Base-by-base conservation (phyloP, 2,797 vertebrate species). In the Carduelis carduelis region DNA sequence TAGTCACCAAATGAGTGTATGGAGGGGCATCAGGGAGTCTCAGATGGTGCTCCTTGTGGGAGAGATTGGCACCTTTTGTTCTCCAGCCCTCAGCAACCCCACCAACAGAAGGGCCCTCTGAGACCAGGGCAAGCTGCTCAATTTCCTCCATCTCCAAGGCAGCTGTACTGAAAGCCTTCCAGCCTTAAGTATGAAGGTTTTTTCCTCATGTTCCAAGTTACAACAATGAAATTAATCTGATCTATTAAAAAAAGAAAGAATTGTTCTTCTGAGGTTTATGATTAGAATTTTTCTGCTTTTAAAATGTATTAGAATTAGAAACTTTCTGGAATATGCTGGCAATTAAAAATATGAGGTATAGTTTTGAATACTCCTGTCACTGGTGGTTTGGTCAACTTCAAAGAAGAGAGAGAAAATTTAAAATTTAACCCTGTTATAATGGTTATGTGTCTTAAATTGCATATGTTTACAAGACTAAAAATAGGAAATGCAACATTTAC, bases 361-460 rank as follows among this genome's bases (percentile, higher is more conserved):
- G 27, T 57, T 91, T 90, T 94, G 81, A n/a, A n/a, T 22, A 95
- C 22, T 90, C 13, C 43, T 49, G 41, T 85, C 66, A 83, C 63
- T 71, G 53, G 66, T 5, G 15, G 5, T 49, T 96, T 91, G 79
- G 68, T 80, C 59, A 94, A 64, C 46, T 90, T 95, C 49, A 90
- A 81, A 93, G 50, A 94, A 72, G 20, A 89, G n/a, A 71, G 32
- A 91, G 63, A 6, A 85, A 84, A 90, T 76, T 79, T 81, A 78
- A 94, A 97, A 96, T 86, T 88, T 24, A 92, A 78, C n/a, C 30
- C 32, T 89, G 9, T 84, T 81, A 70, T 56, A 72, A 95, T 79
- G 18, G 4, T 69, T 69, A 11, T 26, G 8, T 76, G 6, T 44
- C 12, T 49, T 91, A 93, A 95, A 91, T 70, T 88, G 21, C 14